These are phyloP conservation scores for Sarcophaga carnaria DNA, from an alignment of 2,888 invertebrate species.

Conservation along the genomic window DNA sequence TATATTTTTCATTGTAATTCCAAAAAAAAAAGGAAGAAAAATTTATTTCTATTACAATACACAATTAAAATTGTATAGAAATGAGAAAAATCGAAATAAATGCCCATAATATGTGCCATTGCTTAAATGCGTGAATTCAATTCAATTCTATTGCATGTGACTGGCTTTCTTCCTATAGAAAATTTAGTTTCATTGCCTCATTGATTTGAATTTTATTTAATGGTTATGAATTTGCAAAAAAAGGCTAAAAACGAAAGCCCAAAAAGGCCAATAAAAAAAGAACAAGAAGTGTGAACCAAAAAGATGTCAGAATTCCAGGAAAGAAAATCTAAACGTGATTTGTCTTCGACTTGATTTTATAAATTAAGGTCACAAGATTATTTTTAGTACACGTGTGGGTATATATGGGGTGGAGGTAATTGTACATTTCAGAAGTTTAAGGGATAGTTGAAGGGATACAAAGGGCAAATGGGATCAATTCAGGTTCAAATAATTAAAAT, in stretches of 20 bases:
- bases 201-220: not conserved
- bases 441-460: too few species aligned
- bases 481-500: too few species aligned
- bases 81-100: not conserved
- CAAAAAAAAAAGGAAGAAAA: not conserved
- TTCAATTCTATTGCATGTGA: not conserved
- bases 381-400: too few species aligned
- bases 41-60: not conserved
- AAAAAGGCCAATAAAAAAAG: not conserved
- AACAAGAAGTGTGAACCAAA: not conserved
- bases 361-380: not conserved
- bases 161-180: not conserved
- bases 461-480: too few species aligned
- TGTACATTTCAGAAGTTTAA: too few species aligned
- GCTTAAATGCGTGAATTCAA: not conserved
- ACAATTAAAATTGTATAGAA: conserved; percentile 18
- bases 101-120: conserved; percentile 37
- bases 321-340: not conserved
- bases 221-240: not conserved
- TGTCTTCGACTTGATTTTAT: not conserved
- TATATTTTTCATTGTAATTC: not conserved
- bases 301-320: not conserved
- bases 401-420: too few species aligned
- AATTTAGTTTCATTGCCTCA: conserved; percentile 1
- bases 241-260: not conserved